These are phyloP conservation scores for Pasiphila rectangulata DNA, from an alignment of 2,888 invertebrate species.

Conservation along the genomic window DNA sequence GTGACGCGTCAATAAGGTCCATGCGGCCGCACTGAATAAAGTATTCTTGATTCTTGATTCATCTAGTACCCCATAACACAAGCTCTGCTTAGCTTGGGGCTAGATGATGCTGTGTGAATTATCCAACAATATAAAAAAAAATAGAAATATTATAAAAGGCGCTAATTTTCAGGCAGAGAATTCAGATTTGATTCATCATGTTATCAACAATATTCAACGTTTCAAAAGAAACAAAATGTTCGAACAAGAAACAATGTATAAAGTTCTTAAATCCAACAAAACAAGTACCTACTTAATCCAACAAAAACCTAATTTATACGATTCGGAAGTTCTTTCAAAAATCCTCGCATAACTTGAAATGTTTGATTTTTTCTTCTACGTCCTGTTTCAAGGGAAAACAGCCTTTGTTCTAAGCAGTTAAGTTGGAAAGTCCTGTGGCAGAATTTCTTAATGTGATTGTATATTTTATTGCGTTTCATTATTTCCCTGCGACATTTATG, in stretches of 20 bases:
- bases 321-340: constrained; percentile 18
- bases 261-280: constrained; percentile 1
- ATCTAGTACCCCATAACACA: too few species aligned
- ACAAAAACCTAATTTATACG: constrained; percentile 17
- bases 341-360: constrained; percentile 16
- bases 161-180: too few species aligned
- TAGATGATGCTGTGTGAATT: too few species aligned
- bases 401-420: constrained; percentile 17
- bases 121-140: too few species aligned
- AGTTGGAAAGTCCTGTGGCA: constrained; percentile 19
- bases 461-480: constrained; percentile 51
- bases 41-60: too few species aligned
- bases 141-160: too few species aligned
- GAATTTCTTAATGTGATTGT: constrained; percentile 45
- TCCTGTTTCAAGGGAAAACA: constrained; percentile 5
- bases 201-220: background rate
- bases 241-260: constrained; percentile 3
- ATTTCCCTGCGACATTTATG: constrained; percentile 42
- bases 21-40: too few species aligned
- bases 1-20: too few species aligned
- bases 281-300: constrained; percentile 6
- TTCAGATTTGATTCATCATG: too few species aligned
- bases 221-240: background rate
- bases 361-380: constrained; percentile 18
- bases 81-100: too few species aligned